These are phyloP conservation scores for Corythucha ciliata DNA, from an alignment of 2,888 invertebrate genomes.

Conservation along the genomic window DNA sequence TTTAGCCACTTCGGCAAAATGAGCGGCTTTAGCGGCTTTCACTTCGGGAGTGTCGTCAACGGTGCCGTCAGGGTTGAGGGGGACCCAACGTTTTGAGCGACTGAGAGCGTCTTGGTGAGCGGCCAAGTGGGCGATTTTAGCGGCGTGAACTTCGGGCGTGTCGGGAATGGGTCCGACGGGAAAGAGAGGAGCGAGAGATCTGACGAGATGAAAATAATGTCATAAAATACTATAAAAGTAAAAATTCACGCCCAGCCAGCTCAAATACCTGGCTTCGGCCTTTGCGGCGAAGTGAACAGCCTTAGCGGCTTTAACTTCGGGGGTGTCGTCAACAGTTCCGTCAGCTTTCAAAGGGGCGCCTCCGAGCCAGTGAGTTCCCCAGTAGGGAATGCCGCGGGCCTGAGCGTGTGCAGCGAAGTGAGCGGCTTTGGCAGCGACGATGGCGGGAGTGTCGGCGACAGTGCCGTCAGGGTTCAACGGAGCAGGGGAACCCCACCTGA, in stretches of 20 bases:
- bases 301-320: conserved; percentile 40
- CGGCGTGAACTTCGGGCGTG: conserved; percentile 45
- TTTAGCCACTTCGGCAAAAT: conserved; percentile 44
- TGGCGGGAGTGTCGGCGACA: conserved; percentile 33
- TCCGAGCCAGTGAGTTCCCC: conserved; percentile 20
- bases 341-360: conserved; percentile 23
- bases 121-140: conserved; percentile 36
- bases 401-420: conserved; percentile 35
- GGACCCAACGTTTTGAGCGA: conserved; percentile 21
- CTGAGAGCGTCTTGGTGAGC: conserved; percentile 20
- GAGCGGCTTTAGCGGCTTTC: conserved; percentile 44
- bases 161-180: conserved; percentile 37
- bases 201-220: conserved; percentile 8
- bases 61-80: conserved; percentile 30
- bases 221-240: background rate
- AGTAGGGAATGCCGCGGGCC: conserved; percentile 20
- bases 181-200: conserved; percentile 18
- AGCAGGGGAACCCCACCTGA: conserved; percentile 24
- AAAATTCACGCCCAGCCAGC: background rate
- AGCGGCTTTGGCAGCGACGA: conserved; percentile 42
- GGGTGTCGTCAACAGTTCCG: conserved; percentile 26
- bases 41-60: conserved; percentile 35
- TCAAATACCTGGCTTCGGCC: conserved; percentile 20
- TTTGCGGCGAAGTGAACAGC: conserved; percentile 38
- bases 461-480: conserved; percentile 29